Evolutionary conservation across 2,113 vertebrate genomes (phyloP), one percentile per base, ranked within the genome.

Genomic region (Rousettus leschenaultii): DNA sequence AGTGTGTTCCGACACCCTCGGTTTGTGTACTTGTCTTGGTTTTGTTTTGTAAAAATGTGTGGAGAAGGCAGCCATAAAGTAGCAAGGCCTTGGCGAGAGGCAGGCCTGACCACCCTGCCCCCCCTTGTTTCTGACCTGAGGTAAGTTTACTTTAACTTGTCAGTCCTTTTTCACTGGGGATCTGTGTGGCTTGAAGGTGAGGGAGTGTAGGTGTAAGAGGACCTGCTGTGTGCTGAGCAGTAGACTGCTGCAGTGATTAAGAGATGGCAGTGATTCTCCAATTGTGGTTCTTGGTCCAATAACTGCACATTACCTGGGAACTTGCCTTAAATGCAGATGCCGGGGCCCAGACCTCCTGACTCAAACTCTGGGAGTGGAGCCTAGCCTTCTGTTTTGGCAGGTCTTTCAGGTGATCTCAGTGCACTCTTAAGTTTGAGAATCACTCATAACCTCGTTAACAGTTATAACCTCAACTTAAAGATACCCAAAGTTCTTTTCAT

Each of bases 121-220:
- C 19, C 33, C 21, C 19, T 86, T 77, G 35, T 88, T 63, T 92
- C 33, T 92, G 88, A 95, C 48, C 18, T 78, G 33, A 26, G 48
- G 43, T 1, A 24, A 55, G 86, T 91, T 96, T 55, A 51, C 73
- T 84, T 57, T 95, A 35, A 93, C 74, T 86, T 93, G 53, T 68
- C 5, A n/a, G 59, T 43, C 21, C 13, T 4, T 61, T 94, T 73
- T 78, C 48, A 15, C 38, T 3, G 70, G 71, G 59, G 26, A 35
- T 26, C 24, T 43, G 40, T 26, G 9, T 77, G n/a, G 14, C 10
- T n/a, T 30, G 51, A 78, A 13, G 28, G 51, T 53, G 40, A 40
- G 78, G 93, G 51, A 70, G 48, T 22, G 48, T 22, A 15, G 66
- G 6, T 28, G 16, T 30, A 43, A 45, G 77, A 70, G 43, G 10